A percentile compares a stretch with the other conserved stretches of the same genome.
phyloP scores from a whole-genome alignment of 1,140 invertebrate species.

The Scaptomyza graminum region DNA sequence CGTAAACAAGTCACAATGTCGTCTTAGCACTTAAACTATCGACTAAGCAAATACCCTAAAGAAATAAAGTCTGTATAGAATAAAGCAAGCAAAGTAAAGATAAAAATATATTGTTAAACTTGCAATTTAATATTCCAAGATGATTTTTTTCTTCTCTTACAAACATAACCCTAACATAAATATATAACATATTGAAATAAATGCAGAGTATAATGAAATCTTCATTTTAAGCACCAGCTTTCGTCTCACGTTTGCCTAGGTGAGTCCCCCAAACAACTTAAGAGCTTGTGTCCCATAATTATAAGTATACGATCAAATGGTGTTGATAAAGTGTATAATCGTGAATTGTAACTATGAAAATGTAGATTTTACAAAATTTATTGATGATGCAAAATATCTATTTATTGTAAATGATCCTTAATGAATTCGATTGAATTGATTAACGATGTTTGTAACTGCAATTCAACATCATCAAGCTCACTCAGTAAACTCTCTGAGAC shows the following conservation, averaged over 20 bases:
- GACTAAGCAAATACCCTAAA: neutral
- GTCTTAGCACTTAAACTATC: no score
- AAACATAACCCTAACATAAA: neutral
- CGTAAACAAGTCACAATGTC: slow-evolving; percentile 1
- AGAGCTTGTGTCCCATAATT: neutral
- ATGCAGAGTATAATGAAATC: neutral
- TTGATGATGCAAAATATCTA: no score
- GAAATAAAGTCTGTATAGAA: neutral
- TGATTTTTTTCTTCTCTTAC: neutral
- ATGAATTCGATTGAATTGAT: neutral
- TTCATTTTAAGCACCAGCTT: neutral
- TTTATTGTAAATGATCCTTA: neutral
- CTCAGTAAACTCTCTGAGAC: neutral
- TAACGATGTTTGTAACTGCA: neutral
- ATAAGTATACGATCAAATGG: slow-evolving; percentile 19
- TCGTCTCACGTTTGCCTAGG: slow-evolving; percentile 27
- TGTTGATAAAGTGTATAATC: slow-evolving; percentile 10
- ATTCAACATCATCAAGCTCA: neutral
- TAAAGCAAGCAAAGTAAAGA: no score
- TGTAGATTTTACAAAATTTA: neutral
- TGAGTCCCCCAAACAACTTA: slow-evolving; percentile 49
- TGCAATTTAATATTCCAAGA: neutral
- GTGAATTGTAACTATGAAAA: neutral
- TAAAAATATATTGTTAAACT: neutral
- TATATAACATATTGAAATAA: neutral